Percentiles rank a stretch among this genome's conserved stretches.
Evolutionary conservation across 2,888 invertebrate genomes (phyloP).

Genomic region (Esperia sulphurella): DNA sequence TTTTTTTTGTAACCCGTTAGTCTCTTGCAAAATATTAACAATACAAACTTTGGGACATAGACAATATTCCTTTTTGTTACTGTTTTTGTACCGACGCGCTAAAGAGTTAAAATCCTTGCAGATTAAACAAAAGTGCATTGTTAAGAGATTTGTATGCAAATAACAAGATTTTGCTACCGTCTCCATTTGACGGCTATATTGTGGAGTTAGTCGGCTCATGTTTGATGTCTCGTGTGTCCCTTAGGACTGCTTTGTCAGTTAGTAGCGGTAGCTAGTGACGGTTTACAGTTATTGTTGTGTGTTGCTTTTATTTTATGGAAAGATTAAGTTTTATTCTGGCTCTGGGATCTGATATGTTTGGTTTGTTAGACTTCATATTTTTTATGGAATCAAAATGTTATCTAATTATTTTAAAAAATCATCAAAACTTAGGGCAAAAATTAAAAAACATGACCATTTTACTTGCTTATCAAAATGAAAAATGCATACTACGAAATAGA

Average conservation of each 20-base stretch:
- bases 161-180: conserved; percentile 75
- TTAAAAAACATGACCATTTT: no score
- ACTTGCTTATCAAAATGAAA: no score
- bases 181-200: conserved; percentile 49
- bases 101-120: conserved; percentile 56
- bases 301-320: no score
- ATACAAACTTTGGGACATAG: conserved; percentile 12
- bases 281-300: no score
- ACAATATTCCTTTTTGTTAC: conserved; percentile 35
- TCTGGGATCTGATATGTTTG: no score
- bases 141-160: conserved; percentile 69
- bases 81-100: conserved; percentile 39
- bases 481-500: no score
- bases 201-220: conserved; percentile 6
- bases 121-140: conserved; percentile 56
- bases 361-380: no score
- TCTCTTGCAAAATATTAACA: conserved; percentile 21
- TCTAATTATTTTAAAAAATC: no score
- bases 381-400: no score
- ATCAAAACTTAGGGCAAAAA: no score
- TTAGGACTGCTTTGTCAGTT: no score
- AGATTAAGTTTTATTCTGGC: no score
- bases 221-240: background rate
- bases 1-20: conserved; percentile 10
- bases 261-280: background rate